phyloP scores from a whole-genome alignment of 2,113 vertebrate species.

The Tachysurus fulvidraco region DNA sequence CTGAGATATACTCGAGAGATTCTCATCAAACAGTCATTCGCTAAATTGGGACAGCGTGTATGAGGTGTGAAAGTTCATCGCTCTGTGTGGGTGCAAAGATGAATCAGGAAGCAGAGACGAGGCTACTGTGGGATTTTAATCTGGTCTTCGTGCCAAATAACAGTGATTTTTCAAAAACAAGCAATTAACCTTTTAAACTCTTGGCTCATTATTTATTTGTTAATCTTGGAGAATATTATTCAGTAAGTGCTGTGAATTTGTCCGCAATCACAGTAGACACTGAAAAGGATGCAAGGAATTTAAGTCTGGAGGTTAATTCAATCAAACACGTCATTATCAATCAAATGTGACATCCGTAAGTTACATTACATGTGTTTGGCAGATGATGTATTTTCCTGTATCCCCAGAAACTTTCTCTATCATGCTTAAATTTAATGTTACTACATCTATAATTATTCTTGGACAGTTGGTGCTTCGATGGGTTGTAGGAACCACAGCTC shows the following conservation, averaged over 20 bases:
- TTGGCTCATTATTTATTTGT: conserved; percentile 24
- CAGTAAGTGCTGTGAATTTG: not conserved
- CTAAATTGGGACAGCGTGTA: conserved; percentile 2
- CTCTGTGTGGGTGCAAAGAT: conserved; percentile 24
- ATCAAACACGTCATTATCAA: not conserved
- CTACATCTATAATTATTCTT: not conserved
- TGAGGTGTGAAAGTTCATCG: not conserved
- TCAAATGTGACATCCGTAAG: not conserved
- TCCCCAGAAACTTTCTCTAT: not conserved
- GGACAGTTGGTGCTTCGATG: not conserved
- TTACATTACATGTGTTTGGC: not conserved
- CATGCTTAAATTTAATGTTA: not conserved
- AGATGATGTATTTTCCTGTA: not conserved
- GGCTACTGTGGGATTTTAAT: conserved; percentile 8
- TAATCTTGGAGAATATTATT: conserved; percentile 7
- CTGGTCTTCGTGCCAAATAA: not conserved
- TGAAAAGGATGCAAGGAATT: not conserved
- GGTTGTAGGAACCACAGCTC: not conserved
- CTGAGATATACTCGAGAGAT: not conserved
- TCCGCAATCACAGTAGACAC: not conserved
- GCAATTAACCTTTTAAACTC: conserved; percentile 26
- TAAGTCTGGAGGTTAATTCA: not conserved
- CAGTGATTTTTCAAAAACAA: not conserved
- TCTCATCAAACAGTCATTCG: conserved; percentile 6
- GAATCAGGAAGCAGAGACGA: conserved; percentile 3